Conservation (phyloP, 1,140 invertebrate species). For the Apis cerana region DNA sequence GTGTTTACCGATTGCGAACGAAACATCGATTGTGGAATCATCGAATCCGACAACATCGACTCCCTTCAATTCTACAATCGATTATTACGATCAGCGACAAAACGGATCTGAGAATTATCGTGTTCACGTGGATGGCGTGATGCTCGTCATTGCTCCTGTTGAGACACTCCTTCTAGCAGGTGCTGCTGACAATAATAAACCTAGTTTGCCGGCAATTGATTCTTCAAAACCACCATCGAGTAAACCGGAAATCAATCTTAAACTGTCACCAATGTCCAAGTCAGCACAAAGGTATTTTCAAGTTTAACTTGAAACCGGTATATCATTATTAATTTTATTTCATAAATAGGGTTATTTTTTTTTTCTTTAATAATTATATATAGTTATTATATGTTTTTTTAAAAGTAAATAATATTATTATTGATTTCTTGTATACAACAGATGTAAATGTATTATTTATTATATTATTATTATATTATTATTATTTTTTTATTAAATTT, state of each 20-base stretch:
- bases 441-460: background rate
- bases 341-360: background rate
- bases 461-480: background rate
- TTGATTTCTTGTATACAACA: background rate
- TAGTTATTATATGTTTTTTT: background rate
- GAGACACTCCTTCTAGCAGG: conserved; percentile 80
- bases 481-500: background rate
- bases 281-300: conserved; percentile 41
- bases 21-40: conserved; percentile 17
- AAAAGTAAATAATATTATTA: background rate
- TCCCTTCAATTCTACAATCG: conserved; percentile 19
- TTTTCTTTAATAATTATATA: background rate
- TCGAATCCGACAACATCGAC: background rate
- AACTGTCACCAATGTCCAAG: conserved; percentile 41
- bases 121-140: conserved; percentile 85
- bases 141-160: conserved; percentile 84
- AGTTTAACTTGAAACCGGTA: background rate
- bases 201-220: conserved; percentile 51
- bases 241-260: conserved; percentile 44
- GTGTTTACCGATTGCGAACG: conserved; percentile 40
- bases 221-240: conserved; percentile 9
- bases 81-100: conserved; percentile 85
- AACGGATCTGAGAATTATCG: conserved; percentile 87
- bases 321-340: background rate
- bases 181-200: conserved; percentile 49